These are phyloP conservation scores for Paratilapia polleni DNA, from an alignment of 2,113 vertebrate genomes.

Conservation along the genomic window DNA sequence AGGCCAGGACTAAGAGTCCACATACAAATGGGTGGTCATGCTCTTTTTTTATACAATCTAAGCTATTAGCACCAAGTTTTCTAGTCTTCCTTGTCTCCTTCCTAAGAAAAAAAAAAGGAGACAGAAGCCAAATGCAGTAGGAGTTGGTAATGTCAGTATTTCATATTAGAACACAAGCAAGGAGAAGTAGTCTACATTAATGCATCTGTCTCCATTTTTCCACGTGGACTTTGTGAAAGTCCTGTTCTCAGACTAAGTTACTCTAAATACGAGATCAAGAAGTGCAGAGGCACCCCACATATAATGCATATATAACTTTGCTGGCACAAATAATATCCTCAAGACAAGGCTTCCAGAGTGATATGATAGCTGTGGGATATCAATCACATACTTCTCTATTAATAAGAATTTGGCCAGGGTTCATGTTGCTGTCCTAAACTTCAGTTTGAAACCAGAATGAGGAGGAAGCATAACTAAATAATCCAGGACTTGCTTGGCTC, in stretches of 20 bases:
- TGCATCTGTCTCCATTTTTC: neutral
- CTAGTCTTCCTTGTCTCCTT: too few species aligned
- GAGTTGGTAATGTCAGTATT: neutral
- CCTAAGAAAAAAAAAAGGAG: too few species aligned
- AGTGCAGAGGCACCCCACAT: too few species aligned
- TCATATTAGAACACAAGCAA: neutral
- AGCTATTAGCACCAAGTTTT: too few species aligned
- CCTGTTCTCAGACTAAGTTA: neutral
- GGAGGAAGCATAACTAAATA: conserved; percentile 80
- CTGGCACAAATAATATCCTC: conserved; percentile 48
- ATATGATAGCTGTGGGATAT: conserved; percentile 77
- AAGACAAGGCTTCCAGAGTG: conserved; percentile 57
- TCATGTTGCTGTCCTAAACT: conserved; percentile 77
- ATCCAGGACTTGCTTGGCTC: conserved; percentile 84
- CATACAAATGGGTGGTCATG: neutral
- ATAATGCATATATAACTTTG: too few species aligned
- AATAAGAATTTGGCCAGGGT: conserved; percentile 86
- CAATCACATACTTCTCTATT: conserved; percentile 82
- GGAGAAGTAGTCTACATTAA: neutral
- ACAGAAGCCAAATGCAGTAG: neutral
- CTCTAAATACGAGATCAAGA: neutral
- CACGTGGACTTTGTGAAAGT: neutral
- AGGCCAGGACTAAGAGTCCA: neutral
- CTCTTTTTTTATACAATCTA: too few species aligned
- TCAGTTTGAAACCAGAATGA: conserved; percentile 63